Conservation (phyloP, 2,797 vertebrate genomes). For the Dryobates pubescens region DNA sequence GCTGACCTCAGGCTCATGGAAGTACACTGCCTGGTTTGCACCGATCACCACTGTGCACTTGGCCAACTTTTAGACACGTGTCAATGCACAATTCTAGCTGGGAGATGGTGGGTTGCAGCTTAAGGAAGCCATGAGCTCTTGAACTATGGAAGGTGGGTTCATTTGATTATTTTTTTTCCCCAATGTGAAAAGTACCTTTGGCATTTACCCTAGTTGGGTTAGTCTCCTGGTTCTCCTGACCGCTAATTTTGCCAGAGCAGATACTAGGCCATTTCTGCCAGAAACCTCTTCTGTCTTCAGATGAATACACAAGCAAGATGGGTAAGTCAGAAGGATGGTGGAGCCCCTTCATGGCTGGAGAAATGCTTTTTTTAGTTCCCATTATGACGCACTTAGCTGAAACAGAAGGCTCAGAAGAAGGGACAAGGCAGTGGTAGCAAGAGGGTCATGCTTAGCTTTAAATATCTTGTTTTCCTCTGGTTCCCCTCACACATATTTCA, state of each 20-base stretch:
- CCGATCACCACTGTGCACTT: not conserved
- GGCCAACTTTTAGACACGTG: not conserved
- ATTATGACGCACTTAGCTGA: not conserved
- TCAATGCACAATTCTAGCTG: fast-evolving
- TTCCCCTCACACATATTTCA: not conserved
- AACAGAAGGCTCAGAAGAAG: not conserved
- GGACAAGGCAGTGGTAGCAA: not conserved
- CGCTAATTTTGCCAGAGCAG: not conserved
- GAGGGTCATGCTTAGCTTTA: not conserved
- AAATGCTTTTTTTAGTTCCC: not conserved
- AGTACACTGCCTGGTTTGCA: not conserved
- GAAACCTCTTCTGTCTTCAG: not conserved
- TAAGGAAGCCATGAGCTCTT: not conserved
- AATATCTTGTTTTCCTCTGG: not conserved
- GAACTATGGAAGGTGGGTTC: not conserved
- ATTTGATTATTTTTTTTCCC: not conserved
- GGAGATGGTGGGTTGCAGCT: not conserved
- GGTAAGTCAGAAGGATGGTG: not conserved
- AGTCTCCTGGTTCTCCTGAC: not conserved
- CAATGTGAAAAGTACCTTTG: not conserved
- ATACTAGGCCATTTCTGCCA: not conserved
- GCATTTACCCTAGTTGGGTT: not conserved
- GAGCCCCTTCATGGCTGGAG: not conserved
- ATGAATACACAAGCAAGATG: not conserved
- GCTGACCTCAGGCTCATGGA: not conserved